Evolutionary conservation across 1,140 invertebrate species (phyloP), one percentile per base, ranked within the genome.

Genomic region (Cyphomyrmex costatus): DNA sequence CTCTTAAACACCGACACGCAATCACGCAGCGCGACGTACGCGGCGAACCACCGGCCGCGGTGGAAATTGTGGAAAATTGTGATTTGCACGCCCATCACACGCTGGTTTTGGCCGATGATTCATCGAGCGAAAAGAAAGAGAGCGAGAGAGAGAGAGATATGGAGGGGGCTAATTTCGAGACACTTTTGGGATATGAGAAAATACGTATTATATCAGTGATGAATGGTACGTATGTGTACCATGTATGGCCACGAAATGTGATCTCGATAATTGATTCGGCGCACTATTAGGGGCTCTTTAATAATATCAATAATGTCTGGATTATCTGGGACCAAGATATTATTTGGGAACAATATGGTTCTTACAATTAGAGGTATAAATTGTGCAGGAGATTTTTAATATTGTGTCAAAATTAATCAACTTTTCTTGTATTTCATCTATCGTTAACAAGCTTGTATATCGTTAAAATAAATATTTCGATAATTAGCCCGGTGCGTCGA

Each of bases 11-110:
- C 27, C 3, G 42, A 77, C 73, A 80, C 76, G 61, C 76, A 58
- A 77, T 86, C 84, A 60, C 58, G 51, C 24, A 70, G 60, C 24
- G 33, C n/a, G 1, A 83, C 66, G 74, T 78, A 53, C 27, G 82
- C 49, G 74, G 71, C 71, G 42, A n/a, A 56, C 24, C 87, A 77
- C 27, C 53, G 71, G 73, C n/a, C 49, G 82, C 60, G 80, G 53
- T 73, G 86, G 89, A 90, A 90, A 90, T 90, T 77, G 78, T 88
- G 88, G 89, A 88, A 90, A 89, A 90, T 90, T 65, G 82, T 78
- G 82, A 90, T 90, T 90, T 90, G 86, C 76, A 85, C 88, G 88
- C 61, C 74, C 36, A 79, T 89, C 88, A 24, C 88, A 85, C 88
- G 86, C 61, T 51, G 33, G 36, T 65, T n/a, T 36, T 33, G 42